Conservation (phyloP, 2,888 invertebrate genomes). For the Cheilosia soror region DNA sequence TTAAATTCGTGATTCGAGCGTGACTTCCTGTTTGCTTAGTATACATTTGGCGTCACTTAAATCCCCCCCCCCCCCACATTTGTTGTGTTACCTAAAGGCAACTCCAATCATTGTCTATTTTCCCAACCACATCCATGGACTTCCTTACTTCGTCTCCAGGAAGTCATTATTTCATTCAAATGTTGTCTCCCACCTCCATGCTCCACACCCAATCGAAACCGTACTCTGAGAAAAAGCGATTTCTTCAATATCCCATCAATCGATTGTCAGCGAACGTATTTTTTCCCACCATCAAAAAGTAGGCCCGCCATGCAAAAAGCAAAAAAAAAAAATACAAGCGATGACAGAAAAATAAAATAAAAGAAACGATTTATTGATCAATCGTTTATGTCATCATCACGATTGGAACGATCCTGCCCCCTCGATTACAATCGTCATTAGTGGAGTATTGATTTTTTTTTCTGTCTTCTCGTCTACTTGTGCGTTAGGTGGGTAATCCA, state of each 20-base stretch:
- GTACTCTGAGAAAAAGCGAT: conserved; percentile 25
- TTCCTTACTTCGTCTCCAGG: conserved; percentile 18
- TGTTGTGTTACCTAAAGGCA: conserved; percentile 17
- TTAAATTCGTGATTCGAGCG: background rate
- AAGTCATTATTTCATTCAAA: conserved; percentile 29
- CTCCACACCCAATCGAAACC: conserved; percentile 38
- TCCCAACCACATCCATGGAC: background rate
- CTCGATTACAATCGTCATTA: conserved; percentile 18
- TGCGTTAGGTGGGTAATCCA: conserved; percentile 11
- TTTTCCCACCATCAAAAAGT: conserved; percentile 38
- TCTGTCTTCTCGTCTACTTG: background rate
- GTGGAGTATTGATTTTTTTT: conserved; percentile 12
- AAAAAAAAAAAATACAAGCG: conserved; percentile 16
- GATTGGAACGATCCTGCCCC: conserved; percentile 44
- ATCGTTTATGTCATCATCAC: conserved; percentile 67
- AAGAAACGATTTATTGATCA: conserved; percentile 54
- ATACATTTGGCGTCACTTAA: background rate
- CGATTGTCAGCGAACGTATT: conserved; percentile 37
- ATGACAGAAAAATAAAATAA: conserved; percentile 13
- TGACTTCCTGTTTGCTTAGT: background rate
- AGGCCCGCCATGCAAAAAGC: conserved; percentile 53
- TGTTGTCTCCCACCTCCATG: background rate
- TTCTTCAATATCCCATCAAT: conserved; percentile 44
- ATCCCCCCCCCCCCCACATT: background rate
- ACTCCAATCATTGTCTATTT: conserved; percentile 19